Evolutionary conservation across 2,113 vertebrate genomes (phyloP), one percentile per base, ranked within the genome.

Genomic region (Formicarius rufipectus): DNA sequence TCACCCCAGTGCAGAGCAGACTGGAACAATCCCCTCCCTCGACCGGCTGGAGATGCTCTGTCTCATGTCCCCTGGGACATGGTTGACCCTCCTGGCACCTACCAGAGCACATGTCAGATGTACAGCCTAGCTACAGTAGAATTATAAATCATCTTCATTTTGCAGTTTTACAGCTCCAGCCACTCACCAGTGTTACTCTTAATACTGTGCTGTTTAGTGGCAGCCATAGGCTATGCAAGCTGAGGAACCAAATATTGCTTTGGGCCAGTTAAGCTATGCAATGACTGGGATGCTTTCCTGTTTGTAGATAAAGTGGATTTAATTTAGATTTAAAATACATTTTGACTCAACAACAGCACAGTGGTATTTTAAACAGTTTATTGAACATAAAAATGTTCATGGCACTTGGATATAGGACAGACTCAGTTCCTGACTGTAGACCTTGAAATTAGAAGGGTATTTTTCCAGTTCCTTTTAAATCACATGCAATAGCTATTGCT

Each of bases 401-500:
- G 49, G 67, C 1, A 9, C 63, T 93, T 94, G 66, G 64, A 31
- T 95, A 75, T 2, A 13, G 40, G 53, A 58, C 64, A 69, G 35
- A 55, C 68, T 71, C 4, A 1, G 67, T 59, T 90, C 56, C 59
- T 62, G 63, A 50, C n/a, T 80, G 33, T 18, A 66, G 77, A 44
- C 37, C 76, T 87, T n/a, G 75, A 74, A 71, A 81, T 93, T 74
- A 66, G 25, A 89, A 91, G 28, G 13, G 12, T 89, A 30, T 47
- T 84, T 96, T 77, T 74, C 93, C 86, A 80, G 69, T 78, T 85
- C 45, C 71, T 91, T 96, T 96, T 60, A 68, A 76, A 93, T 94
- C 89, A 81, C 71, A 23, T 35, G 35, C 75, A 91, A 59, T 71
- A 95, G 79, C 62, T 37, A 31, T 53, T 37, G 1, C 72, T 96